phyloP scores from a whole-genome alignment of 2,113 vertebrate species.

The Acanthisitta chloris region DNA sequence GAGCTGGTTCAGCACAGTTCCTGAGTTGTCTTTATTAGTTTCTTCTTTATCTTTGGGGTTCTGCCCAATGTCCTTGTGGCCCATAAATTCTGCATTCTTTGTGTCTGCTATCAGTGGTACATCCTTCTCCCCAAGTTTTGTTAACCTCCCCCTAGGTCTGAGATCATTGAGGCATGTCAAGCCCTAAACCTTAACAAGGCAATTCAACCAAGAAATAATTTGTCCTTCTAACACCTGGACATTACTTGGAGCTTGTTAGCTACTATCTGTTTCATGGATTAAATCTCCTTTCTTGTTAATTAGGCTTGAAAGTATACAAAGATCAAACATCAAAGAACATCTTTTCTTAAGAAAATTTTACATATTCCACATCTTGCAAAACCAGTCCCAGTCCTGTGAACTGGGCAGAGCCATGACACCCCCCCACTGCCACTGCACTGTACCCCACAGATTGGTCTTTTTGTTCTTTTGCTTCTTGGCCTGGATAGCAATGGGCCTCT shows the following conservation, averaged over 20 bases:
- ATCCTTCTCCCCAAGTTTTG: too few species aligned
- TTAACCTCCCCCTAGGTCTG: neutral
- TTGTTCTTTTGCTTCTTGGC: neutral
- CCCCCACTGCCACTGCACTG: neutral
- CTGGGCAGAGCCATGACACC: accelerated
- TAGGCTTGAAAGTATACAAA: too few species aligned
- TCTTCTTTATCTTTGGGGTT: neutral
- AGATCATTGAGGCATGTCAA: accelerated
- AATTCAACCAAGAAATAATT: accelerated
- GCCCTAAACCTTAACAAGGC: too few species aligned
- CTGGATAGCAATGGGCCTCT: neutral
- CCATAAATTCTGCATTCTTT: neutral
- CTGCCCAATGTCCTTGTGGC: too few species aligned
- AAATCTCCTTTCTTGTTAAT: too few species aligned
- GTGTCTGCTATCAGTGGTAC: neutral
- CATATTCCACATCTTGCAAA: too few species aligned
- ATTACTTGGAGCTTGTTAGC: too few species aligned
- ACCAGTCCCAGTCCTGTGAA: neutral
- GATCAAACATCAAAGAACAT: too few species aligned
- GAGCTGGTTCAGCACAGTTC: neutral
- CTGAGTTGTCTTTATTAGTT: neutral
- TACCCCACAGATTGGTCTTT: neutral
- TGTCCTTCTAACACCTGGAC: accelerated
- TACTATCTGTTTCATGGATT: too few species aligned
- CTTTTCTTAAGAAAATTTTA: too few species aligned